A percentile compares a stretch with the other conserved stretches of the same genome.
These are phyloP conservation scores for Trichechus manatus DNA, from an alignment of 2,113 vertebrate species.

Conservation along the genomic window DNA sequence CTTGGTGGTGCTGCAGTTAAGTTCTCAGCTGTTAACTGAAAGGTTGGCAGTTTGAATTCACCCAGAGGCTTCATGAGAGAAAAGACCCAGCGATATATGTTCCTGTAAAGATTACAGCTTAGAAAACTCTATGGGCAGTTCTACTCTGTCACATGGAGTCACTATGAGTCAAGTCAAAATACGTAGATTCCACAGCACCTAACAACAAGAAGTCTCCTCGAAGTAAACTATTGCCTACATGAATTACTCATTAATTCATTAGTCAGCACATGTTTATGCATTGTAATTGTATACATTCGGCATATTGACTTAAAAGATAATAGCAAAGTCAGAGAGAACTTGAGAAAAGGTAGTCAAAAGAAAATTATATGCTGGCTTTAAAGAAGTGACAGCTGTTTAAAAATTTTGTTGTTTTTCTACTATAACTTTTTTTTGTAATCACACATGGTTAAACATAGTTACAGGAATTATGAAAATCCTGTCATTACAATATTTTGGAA, in stretches of 20 bases:
- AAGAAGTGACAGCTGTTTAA: background rate
- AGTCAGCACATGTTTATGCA: background rate
- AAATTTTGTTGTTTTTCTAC: background rate
- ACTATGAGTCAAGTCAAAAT: background rate
- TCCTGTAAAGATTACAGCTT: background rate
- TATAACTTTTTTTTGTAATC: background rate
- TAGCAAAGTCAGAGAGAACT: background rate
- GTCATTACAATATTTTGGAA: background rate
- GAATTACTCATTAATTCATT: background rate
- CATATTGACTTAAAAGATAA: background rate
- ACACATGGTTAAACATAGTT: background rate
- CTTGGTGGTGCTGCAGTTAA: background rate
- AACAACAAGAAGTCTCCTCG: background rate
- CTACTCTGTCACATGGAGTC: background rate
- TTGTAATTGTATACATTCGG: background rate
- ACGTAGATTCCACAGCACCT: background rate
- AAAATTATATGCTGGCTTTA: background rate
- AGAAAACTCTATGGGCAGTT: background rate
- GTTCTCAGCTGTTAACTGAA: background rate
- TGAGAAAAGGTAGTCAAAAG: background rate
- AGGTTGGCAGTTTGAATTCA: background rate
- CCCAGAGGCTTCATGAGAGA: background rate
- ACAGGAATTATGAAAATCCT: background rate
- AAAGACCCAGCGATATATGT: background rate
- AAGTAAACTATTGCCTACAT: background rate